phyloP scores from a whole-genome alignment of 2,797 vertebrate genomes.

The Poliocrania exsul region DNA sequence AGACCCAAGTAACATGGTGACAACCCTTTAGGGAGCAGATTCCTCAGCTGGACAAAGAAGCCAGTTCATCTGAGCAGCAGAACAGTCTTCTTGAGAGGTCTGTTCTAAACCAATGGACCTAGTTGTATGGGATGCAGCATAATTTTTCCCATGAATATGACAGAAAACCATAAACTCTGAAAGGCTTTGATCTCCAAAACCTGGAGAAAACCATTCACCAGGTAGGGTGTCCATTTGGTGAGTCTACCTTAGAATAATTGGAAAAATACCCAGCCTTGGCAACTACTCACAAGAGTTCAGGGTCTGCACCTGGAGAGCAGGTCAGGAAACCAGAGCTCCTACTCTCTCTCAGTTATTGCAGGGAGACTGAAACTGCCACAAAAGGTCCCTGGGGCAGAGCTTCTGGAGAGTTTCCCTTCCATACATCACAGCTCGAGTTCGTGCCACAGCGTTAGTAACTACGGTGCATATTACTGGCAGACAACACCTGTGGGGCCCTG shows the following conservation, averaged over 20 bases:
- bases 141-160: neutral
- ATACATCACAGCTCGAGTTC: neutral
- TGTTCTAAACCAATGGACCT: neutral
- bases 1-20: neutral
- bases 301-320: neutral
- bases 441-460: neutral
- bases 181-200: neutral
- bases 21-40: neutral
- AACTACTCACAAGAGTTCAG: neutral
- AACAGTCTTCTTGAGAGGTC: neutral
- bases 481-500: neutral
- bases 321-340: neutral
- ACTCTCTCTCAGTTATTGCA: neutral
- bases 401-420: neutral
- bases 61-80: neutral
- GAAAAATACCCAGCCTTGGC: neutral
- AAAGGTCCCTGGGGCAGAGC: neutral
- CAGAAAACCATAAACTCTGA: neutral
- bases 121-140: neutral
- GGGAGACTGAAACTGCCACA: neutral
- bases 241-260: neutral
- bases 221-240: neutral
- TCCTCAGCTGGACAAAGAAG: neutral
- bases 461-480: neutral
- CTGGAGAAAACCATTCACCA: neutral